Conservation (phyloP, 1,140 invertebrate genomes). For the Neomicropteryx cornuta region DNA sequence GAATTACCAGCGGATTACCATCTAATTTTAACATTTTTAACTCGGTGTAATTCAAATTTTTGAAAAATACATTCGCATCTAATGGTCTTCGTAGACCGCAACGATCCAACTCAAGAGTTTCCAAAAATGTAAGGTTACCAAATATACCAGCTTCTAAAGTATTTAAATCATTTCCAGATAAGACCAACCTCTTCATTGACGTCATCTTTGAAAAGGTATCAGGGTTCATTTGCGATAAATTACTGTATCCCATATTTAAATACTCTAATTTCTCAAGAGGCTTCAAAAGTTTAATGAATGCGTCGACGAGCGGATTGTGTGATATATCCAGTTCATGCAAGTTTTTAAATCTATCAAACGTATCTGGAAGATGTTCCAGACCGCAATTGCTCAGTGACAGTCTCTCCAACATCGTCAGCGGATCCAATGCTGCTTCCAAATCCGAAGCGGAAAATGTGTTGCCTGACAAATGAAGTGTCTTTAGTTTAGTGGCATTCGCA, state of each 20-base stretch:
- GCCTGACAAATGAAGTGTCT: constrained; percentile 51
- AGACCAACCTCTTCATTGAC: constrained; percentile 48
- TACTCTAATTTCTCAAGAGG: constrained; percentile 54
- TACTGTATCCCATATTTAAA: constrained; percentile 63
- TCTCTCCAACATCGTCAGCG: constrained; percentile 51
- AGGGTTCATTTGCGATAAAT: constrained; percentile 51
- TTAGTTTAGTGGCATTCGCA: constrained; percentile 52
- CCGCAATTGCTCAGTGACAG: constrained; percentile 56
- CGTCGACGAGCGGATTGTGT: constrained; percentile 55
- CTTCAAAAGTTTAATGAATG: constrained; percentile 52
- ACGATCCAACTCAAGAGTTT: constrained; percentile 54
- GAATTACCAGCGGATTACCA: constrained; percentile 54
- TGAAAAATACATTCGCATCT: constrained; percentile 55
- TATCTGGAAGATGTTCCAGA: constrained; percentile 48
- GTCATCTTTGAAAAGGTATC: constrained; percentile 60
- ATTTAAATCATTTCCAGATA: constrained; percentile 56
- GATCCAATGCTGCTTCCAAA: constrained; percentile 51
- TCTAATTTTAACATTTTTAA: constrained; percentile 56
- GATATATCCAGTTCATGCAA: constrained; percentile 57
- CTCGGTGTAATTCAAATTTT: constrained; percentile 49
- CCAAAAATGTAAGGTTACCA: constrained; percentile 51
- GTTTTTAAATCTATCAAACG: constrained; percentile 52
- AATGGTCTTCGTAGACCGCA: constrained; percentile 51
- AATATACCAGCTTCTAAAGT: constrained; percentile 58
- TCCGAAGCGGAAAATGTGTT: constrained; percentile 57